Conservation (phyloP, 2,888 invertebrate species). For the Cephus pulcher region DNA sequence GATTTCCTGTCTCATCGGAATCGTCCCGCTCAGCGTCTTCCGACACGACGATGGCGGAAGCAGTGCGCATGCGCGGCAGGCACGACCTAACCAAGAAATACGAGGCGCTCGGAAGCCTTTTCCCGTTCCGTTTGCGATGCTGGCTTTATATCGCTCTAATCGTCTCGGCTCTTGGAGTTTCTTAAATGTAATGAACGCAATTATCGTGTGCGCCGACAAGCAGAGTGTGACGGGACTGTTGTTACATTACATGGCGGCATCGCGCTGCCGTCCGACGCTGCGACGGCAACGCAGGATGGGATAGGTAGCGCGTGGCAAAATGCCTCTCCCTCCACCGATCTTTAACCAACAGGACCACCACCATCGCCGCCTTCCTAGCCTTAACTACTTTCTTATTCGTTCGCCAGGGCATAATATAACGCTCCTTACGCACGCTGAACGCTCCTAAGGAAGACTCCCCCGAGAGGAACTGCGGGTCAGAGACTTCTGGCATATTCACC, state of each 20-base stretch:
- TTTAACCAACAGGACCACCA: conserved; percentile 17
- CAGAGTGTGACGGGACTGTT: conserved; percentile 63
- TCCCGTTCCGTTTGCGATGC: conserved; percentile 5
- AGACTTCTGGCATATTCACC: conserved; percentile 60
- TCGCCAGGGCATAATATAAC: conserved; percentile 31
- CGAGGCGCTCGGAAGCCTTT: not conserved
- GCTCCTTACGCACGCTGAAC: conserved; percentile 60
- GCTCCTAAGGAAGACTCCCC: conserved; percentile 52
- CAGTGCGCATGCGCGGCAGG: not conserved
- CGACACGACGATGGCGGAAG: not conserved
- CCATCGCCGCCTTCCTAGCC: conserved; percentile 28
- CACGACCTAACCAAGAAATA: not conserved
- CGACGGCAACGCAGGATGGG: conserved; percentile 36
- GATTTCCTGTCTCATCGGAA: not conserved
- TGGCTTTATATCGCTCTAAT: conserved; percentile 4
- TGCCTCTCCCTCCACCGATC: not conserved
- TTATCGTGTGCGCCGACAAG: conserved; percentile 63
- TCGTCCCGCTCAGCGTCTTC: not conserved
- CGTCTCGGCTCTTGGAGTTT: conserved; percentile 28
- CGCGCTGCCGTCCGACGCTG: conserved; percentile 16
- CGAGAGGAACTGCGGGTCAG: conserved; percentile 63
- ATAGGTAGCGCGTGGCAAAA: conserved; percentile 61
- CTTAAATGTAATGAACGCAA: conserved; percentile 64
- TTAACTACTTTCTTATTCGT: conserved; percentile 52
- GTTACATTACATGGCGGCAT: conserved; percentile 49